Percentiles rank a stretch among this genome's conserved stretches.
These are phyloP conservation scores for Orestias chungarensis DNA, from an alignment of 2,797 vertebrate species.

Conservation along the genomic window DNA sequence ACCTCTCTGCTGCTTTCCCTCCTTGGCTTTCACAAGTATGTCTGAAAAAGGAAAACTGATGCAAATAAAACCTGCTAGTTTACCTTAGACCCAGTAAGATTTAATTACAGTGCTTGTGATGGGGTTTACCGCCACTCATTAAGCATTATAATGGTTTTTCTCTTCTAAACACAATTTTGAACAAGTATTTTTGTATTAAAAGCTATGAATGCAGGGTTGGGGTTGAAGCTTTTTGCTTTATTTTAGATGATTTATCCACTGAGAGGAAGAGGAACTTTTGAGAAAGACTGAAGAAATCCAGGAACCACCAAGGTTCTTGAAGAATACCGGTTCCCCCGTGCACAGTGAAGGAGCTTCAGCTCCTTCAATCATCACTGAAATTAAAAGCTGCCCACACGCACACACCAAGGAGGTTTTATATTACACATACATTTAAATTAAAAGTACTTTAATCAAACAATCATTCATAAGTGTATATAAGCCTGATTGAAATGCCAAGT, in stretches of 20 bases:
- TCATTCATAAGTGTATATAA: too few species aligned
- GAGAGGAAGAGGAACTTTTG: not conserved
- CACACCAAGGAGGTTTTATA: too few species aligned
- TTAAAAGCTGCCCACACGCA: too few species aligned
- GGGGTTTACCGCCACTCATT: not conserved
- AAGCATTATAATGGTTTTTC: not conserved
- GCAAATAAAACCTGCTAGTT: not conserved
- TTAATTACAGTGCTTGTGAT: not conserved
- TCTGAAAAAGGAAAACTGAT: slow-evolving; percentile 63
- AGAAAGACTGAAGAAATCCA: not conserved
- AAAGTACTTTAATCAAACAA: too few species aligned
- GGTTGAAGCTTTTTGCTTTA: not conserved
- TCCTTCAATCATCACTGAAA: too few species aligned
- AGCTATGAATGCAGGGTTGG: not conserved
- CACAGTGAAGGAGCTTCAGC: not conserved
- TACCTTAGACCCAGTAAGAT: not conserved
- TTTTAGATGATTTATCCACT: not conserved
- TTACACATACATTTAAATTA: too few species aligned
- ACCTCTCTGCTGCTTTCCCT: slow-evolving; percentile 82
- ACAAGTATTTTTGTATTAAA: not conserved
- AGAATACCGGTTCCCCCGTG: not conserved
- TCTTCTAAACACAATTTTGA: not conserved
- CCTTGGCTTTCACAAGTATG: slow-evolving; percentile 77
- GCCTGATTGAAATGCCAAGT: not conserved
- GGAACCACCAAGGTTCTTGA: not conserved